These are phyloP conservation scores for Conops quadrifasciatus DNA, from an alignment of 2,888 invertebrate species.

Conservation along the genomic window DNA sequence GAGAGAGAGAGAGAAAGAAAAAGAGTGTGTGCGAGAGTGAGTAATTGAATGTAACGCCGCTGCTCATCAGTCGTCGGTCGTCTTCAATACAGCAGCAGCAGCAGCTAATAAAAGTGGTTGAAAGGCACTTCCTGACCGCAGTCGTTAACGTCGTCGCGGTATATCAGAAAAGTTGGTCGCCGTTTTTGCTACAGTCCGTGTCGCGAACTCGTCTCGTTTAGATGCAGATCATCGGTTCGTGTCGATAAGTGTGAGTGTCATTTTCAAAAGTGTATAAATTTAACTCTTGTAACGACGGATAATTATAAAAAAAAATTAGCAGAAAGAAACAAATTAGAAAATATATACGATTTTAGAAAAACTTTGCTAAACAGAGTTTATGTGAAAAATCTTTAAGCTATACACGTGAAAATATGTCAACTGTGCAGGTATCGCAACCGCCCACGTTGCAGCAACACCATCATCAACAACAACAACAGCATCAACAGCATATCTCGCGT, in stretches of 20 bases:
- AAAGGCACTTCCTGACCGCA: constrained; percentile 10
- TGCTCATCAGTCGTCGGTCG: background rate
- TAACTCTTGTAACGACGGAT: constrained; percentile 1
- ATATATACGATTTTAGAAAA: background rate
- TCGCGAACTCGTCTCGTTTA: constrained; percentile 55
- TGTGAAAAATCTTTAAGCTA: constrained; percentile 22
- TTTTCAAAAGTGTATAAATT: no score
- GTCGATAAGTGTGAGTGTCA: background rate
- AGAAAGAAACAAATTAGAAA: constrained; percentile 18
- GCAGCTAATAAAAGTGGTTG: constrained; percentile 25
- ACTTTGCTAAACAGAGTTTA: constrained; percentile 4
- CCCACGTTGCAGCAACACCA: constrained; percentile 51
- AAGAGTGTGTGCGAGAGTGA: constrained; percentile 11
- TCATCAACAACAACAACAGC: constrained; percentile 46
- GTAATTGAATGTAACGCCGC: background rate
- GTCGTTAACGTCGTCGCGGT: constrained; percentile 38
- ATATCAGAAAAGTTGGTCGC: constrained; percentile 52
- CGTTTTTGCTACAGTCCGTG: constrained; percentile 56
- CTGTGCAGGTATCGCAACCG: constrained; percentile 63
- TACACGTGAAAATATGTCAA: constrained; percentile 57
- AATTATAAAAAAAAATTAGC: constrained; percentile 17
- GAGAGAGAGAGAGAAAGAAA: constrained; percentile 27
- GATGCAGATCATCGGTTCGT: constrained; percentile 22
- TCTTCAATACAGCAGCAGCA: constrained; percentile 27
- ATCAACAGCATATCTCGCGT: constrained; percentile 57